Percentiles rank a stretch among this genome's conserved stretches.
These are phyloP conservation scores for Amblyornis subalaris DNA, from an alignment of 2,113 vertebrate species.

Conservation along the genomic window DNA sequence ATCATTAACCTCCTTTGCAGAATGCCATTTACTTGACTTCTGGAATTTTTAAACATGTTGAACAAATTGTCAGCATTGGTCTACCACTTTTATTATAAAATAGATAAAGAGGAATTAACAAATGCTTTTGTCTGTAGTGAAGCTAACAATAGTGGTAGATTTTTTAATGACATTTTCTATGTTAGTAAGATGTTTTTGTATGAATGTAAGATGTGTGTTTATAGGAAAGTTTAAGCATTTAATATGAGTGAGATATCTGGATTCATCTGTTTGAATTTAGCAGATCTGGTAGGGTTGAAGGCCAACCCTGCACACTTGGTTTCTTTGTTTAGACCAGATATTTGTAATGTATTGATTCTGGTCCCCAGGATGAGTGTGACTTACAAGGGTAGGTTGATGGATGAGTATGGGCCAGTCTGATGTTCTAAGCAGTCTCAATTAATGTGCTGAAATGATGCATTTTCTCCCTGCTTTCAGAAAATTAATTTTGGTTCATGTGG, in stretches of 20 bases:
- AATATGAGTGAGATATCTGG: not conserved
- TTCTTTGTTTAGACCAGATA: not conserved
- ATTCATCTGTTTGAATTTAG: not conserved
- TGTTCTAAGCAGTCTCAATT: not conserved
- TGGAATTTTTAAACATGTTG: not conserved
- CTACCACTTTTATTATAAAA: not conserved
- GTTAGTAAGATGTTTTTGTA: not conserved
- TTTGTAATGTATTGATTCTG: not conserved
- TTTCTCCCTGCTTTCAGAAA: slow-evolving; percentile 50
- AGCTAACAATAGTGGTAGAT: not conserved
- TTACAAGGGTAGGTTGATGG: not conserved
- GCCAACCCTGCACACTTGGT: too few relatives aligned
- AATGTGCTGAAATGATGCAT: slow-evolving; percentile 26
- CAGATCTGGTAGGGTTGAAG: not conserved
- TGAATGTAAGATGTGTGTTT: not conserved
- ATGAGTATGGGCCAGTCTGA: not conserved
- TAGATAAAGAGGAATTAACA: not conserved
- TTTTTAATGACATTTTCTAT: not conserved
- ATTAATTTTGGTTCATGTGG: slow-evolving; percentile 27
- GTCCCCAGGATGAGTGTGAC: not conserved
- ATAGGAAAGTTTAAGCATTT: not conserved
- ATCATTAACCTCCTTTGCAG: not conserved
- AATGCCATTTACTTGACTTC: not conserved
- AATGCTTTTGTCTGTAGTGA: rapidly evolving
- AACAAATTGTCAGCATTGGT: not conserved